Base-by-base conservation (phyloP, 2,888 invertebrate genomes). In the Eupithecia subumbrata region DNA sequence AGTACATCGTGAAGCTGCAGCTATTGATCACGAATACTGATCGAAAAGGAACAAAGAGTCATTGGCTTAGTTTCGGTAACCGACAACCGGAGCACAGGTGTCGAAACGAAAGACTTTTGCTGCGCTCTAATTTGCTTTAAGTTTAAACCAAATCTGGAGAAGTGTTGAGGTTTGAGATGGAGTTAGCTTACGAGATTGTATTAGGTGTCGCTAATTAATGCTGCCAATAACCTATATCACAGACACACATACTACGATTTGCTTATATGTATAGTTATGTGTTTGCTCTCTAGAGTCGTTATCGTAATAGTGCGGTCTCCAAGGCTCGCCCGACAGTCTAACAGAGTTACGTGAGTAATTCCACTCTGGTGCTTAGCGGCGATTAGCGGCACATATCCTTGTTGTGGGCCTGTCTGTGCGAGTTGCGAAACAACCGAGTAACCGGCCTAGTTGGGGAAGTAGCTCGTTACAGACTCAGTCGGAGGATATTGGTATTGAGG, bases 311-410 rank as follows among this genome's bases (percentile, higher is more conserved):
- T 37, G 73, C 14, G 60, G 68, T 72, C 56, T 69, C 68, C 63
- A 25, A 14, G 60, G 69, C 40, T 68, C 56, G 43, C 18, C 69
- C 63, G 69, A n/a, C 64, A 45, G 22, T 68, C 68, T 68, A 52
- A 76, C 69, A 48, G 66, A 34, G 72, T 37, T 30, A 45, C 43
- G 18, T 69, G 75, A 64, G 34, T 73, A 40, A 68, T 73, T 68
- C 43, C 34, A 68, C 25, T 73, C 56, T n/a, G 56, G n/a, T 56
- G 11, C 52, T 56, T 22, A 56, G 52, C 45, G 43, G 69, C 69
- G 45, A 69, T 69, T 45, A 69, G 73, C 73, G 43, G 63, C 37
- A 43, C 68, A 68, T 43, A 34, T 63, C 73, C 69, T 60, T 69
- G n/a, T 68, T 64, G 64, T 64, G 25, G 30, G 63, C 14, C 45